Percentiles rank a stretch among this genome's conserved stretches.
phyloP scores from a whole-genome alignment of 2,888 invertebrate genomes.

The Drosophila kuntzei region DNA sequence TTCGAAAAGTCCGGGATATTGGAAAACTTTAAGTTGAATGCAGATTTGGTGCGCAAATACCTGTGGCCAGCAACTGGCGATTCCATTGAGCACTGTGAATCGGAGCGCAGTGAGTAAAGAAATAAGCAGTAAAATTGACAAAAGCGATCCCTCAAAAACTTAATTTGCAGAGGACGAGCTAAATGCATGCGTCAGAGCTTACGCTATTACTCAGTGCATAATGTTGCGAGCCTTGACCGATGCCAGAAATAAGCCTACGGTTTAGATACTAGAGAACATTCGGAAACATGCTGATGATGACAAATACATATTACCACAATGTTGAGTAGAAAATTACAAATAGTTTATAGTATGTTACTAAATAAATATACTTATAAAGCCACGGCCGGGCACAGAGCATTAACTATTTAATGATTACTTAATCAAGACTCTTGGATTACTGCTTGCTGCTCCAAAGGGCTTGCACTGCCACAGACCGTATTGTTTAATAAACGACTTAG shows the following conservation, averaged over 20 bases:
- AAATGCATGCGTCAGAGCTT: constrained; percentile 87
- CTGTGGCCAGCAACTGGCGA: constrained; percentile 84
- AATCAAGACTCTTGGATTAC: constrained; percentile 46
- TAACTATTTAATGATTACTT: constrained; percentile 1
- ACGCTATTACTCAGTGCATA: constrained; percentile 87
- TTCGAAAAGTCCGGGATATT: constrained; percentile 86
- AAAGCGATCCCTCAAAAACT: background rate
- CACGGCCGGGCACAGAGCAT: constrained; percentile 29
- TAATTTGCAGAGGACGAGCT: constrained; percentile 73
- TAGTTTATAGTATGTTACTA: constrained; percentile 35
- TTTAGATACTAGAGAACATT: constrained; percentile 33
- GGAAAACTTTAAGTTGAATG: constrained; percentile 86
- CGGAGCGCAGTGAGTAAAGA: constrained; percentile 76
- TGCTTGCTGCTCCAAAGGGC: constrained; percentile 14
- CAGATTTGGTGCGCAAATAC: constrained; percentile 84
- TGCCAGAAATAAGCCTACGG: constrained; percentile 77
- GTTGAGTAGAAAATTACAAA: constrained; percentile 48
- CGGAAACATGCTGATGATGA: background rate
- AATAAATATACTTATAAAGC: constrained; percentile 48
- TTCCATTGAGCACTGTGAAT: constrained; percentile 82
- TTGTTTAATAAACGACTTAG: constrained; percentile 87
- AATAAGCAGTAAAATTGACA: too few relatives aligned
- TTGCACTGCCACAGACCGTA: constrained; percentile 61
- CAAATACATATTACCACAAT: constrained; percentile 5
- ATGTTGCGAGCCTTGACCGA: constrained; percentile 84